phyloP scores from a whole-genome alignment of 1,140 invertebrate genomes.

The Brachionus rotundiformis region DNA sequence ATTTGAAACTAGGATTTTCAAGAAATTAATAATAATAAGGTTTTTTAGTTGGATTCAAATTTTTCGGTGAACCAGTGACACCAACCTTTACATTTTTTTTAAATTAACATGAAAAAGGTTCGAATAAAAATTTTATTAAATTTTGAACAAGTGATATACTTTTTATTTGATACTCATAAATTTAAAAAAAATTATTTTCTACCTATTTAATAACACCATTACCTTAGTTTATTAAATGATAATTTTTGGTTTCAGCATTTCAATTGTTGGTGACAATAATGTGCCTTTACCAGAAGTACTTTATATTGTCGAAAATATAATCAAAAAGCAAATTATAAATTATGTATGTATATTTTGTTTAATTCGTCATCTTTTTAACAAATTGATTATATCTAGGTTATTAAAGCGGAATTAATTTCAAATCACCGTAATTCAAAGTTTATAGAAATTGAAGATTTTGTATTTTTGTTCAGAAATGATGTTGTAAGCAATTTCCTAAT shows the following conservation, averaged over 20 bases:
- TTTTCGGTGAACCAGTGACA: no score
- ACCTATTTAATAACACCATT: no score
- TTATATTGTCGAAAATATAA: neutral
- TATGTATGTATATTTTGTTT: neutral
- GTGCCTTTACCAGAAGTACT: conserved; percentile 18
- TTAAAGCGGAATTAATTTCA: conserved; percentile 1
- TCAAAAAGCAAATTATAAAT: conserved; percentile 13
- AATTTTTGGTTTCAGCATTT: neutral
- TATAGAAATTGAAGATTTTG: conserved; percentile 43
- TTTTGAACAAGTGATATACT: no score
- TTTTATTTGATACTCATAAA: no score
- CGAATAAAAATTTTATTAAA: no score
- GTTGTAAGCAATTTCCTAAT: no score
- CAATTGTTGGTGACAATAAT: conserved; percentile 6
- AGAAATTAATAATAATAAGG: no score
- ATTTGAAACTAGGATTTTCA: no score
- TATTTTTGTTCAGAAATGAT: conserved; percentile 32
- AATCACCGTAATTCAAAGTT: conserved; percentile 12
- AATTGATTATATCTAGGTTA: neutral
- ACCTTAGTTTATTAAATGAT: neutral
- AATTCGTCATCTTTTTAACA: neutral
- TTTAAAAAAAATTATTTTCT: no score
- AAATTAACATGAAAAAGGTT: no score
- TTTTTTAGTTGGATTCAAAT: no score
- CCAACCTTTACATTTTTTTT: no score